Conservation (phyloP, 2,113 vertebrate species). For the Hippocampus barbouri region DNA sequence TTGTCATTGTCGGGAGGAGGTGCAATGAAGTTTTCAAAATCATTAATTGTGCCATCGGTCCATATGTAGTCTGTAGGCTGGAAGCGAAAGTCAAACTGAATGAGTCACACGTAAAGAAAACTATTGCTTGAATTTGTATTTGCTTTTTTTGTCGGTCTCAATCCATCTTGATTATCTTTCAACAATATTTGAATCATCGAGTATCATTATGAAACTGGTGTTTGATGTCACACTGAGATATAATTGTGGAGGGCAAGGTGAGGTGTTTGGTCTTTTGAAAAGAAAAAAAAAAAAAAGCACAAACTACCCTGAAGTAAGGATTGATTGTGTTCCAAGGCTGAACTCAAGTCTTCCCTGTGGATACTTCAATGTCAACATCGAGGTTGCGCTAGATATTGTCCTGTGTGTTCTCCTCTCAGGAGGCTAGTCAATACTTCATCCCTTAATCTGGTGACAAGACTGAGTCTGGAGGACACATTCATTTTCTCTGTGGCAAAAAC, state of each 20-base stretch:
- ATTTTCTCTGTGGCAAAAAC: not conserved
- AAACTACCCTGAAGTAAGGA: not conserved
- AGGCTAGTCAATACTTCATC: too few relatives aligned
- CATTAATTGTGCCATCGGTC: not conserved
- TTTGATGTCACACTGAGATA: not conserved
- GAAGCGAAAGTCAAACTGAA: not conserved
- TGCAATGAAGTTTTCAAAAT: not conserved
- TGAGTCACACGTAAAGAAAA: not conserved
- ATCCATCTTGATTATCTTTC: not conserved
- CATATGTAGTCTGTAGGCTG: not conserved
- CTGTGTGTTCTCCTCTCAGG: too few relatives aligned
- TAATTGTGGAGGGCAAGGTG: not conserved
- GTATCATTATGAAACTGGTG: not conserved
- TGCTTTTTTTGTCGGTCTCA: not conserved
- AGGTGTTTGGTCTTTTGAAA: not conserved
- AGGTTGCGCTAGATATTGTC: too few relatives aligned
- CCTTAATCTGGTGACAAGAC: too few relatives aligned
- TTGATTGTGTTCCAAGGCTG: not conserved
- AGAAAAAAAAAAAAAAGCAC: not conserved
- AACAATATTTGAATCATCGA: not conserved
- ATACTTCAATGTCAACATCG: too few relatives aligned
- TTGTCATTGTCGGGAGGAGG: accelerated
- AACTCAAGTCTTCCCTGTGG: too few relatives aligned
- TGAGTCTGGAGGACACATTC: not conserved
- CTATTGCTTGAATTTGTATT: not conserved